Conservation (phyloP, 2,113 vertebrate species). For the Mormyrus iriodes region DNA sequence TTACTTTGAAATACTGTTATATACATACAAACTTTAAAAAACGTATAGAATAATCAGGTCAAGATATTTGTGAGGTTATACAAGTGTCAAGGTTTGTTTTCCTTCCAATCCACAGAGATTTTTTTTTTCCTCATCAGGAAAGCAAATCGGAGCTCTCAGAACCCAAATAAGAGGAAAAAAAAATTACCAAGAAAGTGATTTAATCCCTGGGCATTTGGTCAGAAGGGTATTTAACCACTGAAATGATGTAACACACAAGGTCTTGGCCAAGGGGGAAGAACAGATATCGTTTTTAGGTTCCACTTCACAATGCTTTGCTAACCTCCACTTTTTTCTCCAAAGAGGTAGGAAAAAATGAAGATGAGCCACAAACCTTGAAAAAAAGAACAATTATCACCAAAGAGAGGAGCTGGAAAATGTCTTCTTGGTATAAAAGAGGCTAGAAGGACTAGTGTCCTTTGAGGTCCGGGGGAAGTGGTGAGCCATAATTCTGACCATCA, state of each 20-base stretch:
- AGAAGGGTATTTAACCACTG: neutral
- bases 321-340: neutral
- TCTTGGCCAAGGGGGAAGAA: neutral
- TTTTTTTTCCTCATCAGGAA: neutral
- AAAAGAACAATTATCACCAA: neutral
- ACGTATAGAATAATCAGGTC: neutral
- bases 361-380: conserved; percentile 14
- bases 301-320: neutral
- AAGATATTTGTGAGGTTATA: conserved; percentile 6
- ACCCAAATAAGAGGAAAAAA: neutral
- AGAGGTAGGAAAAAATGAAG: neutral
- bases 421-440: conserved; percentile 46
- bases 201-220: neutral
- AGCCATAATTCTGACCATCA: conserved; percentile 44
- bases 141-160: neutral
- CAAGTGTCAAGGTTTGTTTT: neutral
- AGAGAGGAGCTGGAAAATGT: conserved; percentile 57
- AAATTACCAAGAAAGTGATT: neutral
- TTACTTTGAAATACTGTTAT: neutral
- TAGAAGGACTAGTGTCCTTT: conserved; percentile 44
- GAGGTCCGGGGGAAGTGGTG: conserved; percentile 44
- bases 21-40: neutral
- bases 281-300: neutral
- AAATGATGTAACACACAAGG: neutral
- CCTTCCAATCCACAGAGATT: neutral